Base-by-base conservation (phyloP, 2,113 vertebrate genomes). In the Aldabrachelys gigantea region DNA sequence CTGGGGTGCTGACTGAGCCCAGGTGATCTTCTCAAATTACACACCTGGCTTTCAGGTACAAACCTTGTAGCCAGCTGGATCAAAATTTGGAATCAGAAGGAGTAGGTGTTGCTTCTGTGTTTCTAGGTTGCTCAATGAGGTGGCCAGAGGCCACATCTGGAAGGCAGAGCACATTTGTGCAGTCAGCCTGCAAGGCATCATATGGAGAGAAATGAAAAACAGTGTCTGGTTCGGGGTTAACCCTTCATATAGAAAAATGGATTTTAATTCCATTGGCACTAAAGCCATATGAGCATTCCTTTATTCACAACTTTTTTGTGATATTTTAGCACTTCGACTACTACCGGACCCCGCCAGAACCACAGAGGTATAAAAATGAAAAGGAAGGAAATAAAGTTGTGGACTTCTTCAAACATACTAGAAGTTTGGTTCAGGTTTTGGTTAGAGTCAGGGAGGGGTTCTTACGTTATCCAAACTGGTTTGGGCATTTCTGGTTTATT, bases 361-460 rank as follows among this genome's bases (percentile, higher is more conserved):
- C 72, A 65, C 6, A 3, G 86, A 96, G 85, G n/a, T 94, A 88
- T 27, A 86, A 83, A 88, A 95, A 35, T 0, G 1, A 93, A 93
- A 95, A 22, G 89, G 94, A 91, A 96, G 76, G 21, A 92, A 90
- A 93, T 95, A 87, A 93, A 96, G 87, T 53, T 93, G 85, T 91
- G 56, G 49, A 21, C 7, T 72, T 38, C n/a, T 86, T 93, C 87
- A 88, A 21, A 80, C 89, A 93, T 79, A 95, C 96, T 94, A 83
- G 17, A 72, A 72, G 31, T n/a, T 72, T 72, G 9, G 87, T 86
- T 91, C 85, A 91, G 56, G 87, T 57, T 84, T 97, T 88, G 78
- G 49, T 82, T 83, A 93, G 85, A 50, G 49, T 89, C 49, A 38
- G 82, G 52, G 82, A 93, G 57, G 84, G 94, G 65, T 82, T 88